phyloP scores from a whole-genome alignment of 2,113 vertebrate species.

The Salvelinus sp. region DNA sequence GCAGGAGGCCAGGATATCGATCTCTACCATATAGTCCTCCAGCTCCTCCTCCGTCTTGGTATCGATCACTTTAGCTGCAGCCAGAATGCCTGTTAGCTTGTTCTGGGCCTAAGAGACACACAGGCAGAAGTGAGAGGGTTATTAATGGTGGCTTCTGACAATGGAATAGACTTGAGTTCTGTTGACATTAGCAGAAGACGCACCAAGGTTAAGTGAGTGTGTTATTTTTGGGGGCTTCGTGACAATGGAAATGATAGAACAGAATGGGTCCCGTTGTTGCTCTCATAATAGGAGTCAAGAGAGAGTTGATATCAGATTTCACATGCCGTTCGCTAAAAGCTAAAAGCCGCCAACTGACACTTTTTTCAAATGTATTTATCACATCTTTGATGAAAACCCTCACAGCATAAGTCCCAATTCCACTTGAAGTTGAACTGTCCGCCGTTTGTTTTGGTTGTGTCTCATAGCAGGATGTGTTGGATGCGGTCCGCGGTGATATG shows the following conservation, averaged over 20 bases:
- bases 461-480: slow-evolving; percentile 54
- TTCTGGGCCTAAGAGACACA: slow-evolving; percentile 85
- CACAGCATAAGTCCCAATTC: not conserved
- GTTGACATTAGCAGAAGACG: slow-evolving; percentile 17
- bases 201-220: not conserved
- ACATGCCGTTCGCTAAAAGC: not conserved
- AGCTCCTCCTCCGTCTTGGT: slow-evolving; percentile 97
- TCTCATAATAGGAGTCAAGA: not conserved
- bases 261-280: too few relatives aligned
- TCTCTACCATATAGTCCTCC: slow-evolving; percentile 99
- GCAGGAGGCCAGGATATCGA: slow-evolving; percentile 96
- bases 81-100: slow-evolving; percentile 88
- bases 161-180: not conserved
- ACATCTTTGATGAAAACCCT: not conserved
- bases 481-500: slow-evolving; percentile 34
- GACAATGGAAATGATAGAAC: not conserved
- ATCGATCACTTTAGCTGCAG: slow-evolving; percentile 97
- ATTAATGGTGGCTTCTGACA: not conserved
- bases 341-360: not conserved
- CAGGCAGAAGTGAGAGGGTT: not conserved
- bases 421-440: slow-evolving; percentile 33
- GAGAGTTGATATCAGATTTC: not conserved
- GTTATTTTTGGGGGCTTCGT: not conserved
- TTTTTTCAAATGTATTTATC: not conserved
- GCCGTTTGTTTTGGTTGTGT: slow-evolving; percentile 50